Evolutionary conservation across 1,140 invertebrate species (phyloP), one percentile per base, ranked within the genome.

Genomic region (Diorhabda elongata): DNA sequence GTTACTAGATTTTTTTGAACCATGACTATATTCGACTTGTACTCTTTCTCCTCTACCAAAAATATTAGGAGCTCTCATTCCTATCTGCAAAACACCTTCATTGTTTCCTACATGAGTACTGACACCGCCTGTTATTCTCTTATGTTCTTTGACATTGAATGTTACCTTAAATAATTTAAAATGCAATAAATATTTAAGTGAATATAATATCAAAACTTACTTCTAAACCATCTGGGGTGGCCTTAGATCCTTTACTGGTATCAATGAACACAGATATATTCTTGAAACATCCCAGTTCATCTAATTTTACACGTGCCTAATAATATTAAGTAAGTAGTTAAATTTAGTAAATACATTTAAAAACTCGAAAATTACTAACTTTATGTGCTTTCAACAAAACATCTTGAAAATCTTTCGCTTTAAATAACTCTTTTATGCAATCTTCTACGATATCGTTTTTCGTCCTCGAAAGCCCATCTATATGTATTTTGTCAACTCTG

Each of bases 21-120:
- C 86, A 84, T 91, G 86, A 75, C 87, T 88, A 81, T 94, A 95
- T 77, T 95, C 92, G 5, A 87, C 82, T 73, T 87, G 87, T 5
- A 95, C 71, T 44, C 85, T 83, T 84, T 97, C 94, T 3, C 91
- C 95, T 74, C 93, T 82, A 2, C 94, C 95, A 74, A 90, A 84
- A 47, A 94, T 79, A 83, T 96, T 97, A 0, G 93, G 93, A 65
- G 91, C 82, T 75, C 85, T 85, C 7, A 89, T 79, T 47, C 89
- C 88, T 26, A 94, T 81, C 7, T 90, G 84, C 45, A 96, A 73
- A 43, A 91, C 90, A 5, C 91, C 93, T 80, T 95, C 93, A 81
- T 96, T 96, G 73, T 93, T 92, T 43, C 92, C 92, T 66, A 95
- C 88, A 69, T 90, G 85, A 0, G 93, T 94, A 72, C 89, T 92